phyloP scores from a whole-genome alignment of 2,888 invertebrate species.

The Polymixis lichenea region DNA sequence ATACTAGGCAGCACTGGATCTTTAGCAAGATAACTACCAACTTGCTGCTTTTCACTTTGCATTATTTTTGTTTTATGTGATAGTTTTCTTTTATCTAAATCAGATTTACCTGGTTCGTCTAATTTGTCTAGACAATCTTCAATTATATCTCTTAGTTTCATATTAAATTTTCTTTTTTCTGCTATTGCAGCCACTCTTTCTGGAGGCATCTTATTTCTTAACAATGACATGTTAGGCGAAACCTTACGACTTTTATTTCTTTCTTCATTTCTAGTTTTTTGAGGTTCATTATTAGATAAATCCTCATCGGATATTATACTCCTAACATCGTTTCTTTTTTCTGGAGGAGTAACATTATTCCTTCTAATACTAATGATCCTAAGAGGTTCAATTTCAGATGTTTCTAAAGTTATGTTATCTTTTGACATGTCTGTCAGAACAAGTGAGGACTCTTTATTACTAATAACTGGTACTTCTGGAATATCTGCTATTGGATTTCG shows the following conservation, averaged over 20 bases:
- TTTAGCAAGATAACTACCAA: conserved; percentile 60
- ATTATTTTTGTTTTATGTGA: conserved; percentile 12
- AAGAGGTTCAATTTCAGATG: background rate
- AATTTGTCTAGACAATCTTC: conserved; percentile 80
- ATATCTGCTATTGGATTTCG: conserved; percentile 7
- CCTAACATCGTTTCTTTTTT: conserved; percentile 11
- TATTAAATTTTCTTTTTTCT: conserved; percentile 85
- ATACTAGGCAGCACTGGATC: conserved; percentile 64
- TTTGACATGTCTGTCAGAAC: background rate
- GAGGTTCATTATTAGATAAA: conserved; percentile 8
- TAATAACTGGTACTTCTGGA: conserved; percentile 21
- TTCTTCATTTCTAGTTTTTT: conserved; percentile 9
- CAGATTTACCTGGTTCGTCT: conserved; percentile 66
- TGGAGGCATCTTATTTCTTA: conserved; percentile 71
- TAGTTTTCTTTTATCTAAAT: conserved; percentile 51
- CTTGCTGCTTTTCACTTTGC: conserved; percentile 41
- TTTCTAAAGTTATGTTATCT: conserved; percentile 14
- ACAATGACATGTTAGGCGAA: conserved; percentile 37
- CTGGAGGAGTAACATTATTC: conserved; percentile 10
- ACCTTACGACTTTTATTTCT: conserved; percentile 2
- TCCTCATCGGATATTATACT: background rate
- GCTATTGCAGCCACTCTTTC: conserved; percentile 83
- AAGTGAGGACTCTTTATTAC: background rate
- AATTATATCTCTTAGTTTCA: conserved; percentile 83
- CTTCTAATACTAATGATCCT: background rate